Evolutionary conservation across 2,797 vertebrate species (phyloP).

Genomic region (Microchirus variegatus): DNA sequence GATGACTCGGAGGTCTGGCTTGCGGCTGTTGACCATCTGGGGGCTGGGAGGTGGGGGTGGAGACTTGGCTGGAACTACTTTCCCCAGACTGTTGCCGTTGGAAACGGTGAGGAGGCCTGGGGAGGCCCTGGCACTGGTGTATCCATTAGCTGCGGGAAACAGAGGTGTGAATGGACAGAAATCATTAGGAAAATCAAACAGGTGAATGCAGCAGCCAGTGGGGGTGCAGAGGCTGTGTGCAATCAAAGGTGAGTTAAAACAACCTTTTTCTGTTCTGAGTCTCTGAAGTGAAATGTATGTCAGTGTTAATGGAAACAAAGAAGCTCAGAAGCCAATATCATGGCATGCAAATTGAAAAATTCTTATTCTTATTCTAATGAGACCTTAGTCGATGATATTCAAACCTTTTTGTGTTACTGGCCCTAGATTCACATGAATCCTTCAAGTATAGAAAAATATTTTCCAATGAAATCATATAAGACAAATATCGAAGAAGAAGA

Average conservation of each 20-base stretch:
- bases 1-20: slow-evolving; percentile 97
- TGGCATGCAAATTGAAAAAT: neutral
- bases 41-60: slow-evolving; percentile 85
- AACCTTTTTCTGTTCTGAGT: slow-evolving; percentile 30
- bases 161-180: slow-evolving; percentile 57
- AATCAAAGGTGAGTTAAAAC: slow-evolving; percentile 23
- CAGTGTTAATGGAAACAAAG: slow-evolving; percentile 3
- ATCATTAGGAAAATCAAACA: slow-evolving; percentile 69
- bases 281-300: slow-evolving; percentile 20
- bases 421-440: neutral
- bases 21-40: slow-evolving; percentile 90
- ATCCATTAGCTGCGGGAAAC: slow-evolving; percentile 89
- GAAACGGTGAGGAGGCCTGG: slow-evolving; percentile 94
- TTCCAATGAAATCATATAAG: slow-evolving; percentile 1
- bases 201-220: slow-evolving; percentile 49
- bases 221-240: slow-evolving; percentile 2
- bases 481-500: neutral
- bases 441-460: neutral
- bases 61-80: slow-evolving; percentile 93
- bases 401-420: slow-evolving; percentile 10
- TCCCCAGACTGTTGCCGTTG: slow-evolving; percentile 95
- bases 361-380: neutral
- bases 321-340: neutral
- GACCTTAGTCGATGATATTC: slow-evolving; percentile 1
- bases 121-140: slow-evolving; percentile 94